Base-by-base conservation (phyloP, 2,113 vertebrate species). In the Stercorarius parasiticus region DNA sequence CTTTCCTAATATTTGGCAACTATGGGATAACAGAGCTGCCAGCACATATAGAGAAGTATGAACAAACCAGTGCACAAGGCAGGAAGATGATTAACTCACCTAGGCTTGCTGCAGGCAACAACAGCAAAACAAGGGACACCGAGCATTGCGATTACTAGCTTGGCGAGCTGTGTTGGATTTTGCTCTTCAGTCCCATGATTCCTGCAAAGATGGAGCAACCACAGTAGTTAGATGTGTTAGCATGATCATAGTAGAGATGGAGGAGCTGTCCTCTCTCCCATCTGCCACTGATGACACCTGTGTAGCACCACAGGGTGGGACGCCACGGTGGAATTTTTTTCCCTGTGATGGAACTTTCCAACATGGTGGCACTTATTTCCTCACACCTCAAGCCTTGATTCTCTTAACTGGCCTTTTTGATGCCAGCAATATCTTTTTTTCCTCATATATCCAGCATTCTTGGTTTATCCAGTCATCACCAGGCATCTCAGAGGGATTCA, bases 271-370 rank as follows among this genome's bases (percentile, higher is more conserved):
- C 73, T 67, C 8, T 34, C 76, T 80, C 30, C 15, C 4, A 0
- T 29, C 55, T 40, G 23, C 64, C 53, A 72, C 38, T 1, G 0
- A 6, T 6, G 11, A 38, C 6, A 70, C 15, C 0, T 40, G 30
- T 82, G 40, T 22, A 77, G 34, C 34, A 52, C 29, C 20, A 61
- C 8, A 30, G 25, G 6, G 3, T n/a, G 14, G 13, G 23, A 65
- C 27, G 38, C 7, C 21, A 43, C 0, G 8, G 21, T 36, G 34
- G 40, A 80, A 65, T 27, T 80, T 88, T 19, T 90, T 88, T 56
- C 38, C 32, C n/a, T 13, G 16, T n/a, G 9, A 45, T 17, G 20
- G 15, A 82, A 36, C 17, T 25, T 81, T 73, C 25, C 11, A 10
- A 61, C 11, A 9, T 15, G 7, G 23, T 67, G 55, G 12, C 26